Conservation (phyloP, 2,888 invertebrate genomes). For the Lepidocyrtinus sp. region DNA sequence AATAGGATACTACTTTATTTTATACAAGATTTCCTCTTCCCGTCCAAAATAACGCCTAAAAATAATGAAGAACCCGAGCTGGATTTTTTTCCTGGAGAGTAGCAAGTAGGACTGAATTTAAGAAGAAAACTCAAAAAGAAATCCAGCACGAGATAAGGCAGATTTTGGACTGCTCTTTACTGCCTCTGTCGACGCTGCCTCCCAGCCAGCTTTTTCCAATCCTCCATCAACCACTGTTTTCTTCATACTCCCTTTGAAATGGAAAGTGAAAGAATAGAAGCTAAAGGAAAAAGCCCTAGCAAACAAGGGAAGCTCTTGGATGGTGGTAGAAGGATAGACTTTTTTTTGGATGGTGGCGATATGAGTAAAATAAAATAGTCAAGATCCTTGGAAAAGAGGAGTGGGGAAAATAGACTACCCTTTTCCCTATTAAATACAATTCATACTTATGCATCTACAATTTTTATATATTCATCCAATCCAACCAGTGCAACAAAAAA, state of each 20-base stretch:
- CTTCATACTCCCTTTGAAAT: conserved; percentile 21
- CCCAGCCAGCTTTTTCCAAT: neutral
- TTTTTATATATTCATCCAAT: conserved; percentile 5
- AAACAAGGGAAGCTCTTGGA: conserved; percentile 2
- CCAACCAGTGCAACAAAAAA: conserved; percentile 4
- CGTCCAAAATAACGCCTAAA: neutral
- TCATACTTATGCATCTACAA: neutral
- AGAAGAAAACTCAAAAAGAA: conserved; percentile 17
- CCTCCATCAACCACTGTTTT: conserved; percentile 8
- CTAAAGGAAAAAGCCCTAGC: neutral
- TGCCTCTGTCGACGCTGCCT: conserved; percentile 36
- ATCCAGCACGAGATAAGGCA: conserved; percentile 57
- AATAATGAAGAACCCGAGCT: conserved; percentile 5
- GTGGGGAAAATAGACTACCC: conserved; percentile 11
- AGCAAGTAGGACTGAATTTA: too few relatives aligned
- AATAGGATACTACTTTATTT: conserved; percentile 1
- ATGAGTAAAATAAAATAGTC: conserved; percentile 3
- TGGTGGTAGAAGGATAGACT: conserved; percentile 10
- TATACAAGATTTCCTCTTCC: neutral
- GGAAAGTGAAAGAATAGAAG: neutral
- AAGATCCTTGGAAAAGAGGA: conserved; percentile 11
- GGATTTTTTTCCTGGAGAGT: conserved; percentile 1
- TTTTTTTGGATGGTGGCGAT: too few relatives aligned
- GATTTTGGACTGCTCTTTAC: conserved; percentile 47
- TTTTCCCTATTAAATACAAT: conserved; percentile 4